Evolutionary conservation across 2,888 invertebrate species (phyloP), one percentile per base, ranked within the genome.

Genomic region (Orthosia cruda): DNA sequence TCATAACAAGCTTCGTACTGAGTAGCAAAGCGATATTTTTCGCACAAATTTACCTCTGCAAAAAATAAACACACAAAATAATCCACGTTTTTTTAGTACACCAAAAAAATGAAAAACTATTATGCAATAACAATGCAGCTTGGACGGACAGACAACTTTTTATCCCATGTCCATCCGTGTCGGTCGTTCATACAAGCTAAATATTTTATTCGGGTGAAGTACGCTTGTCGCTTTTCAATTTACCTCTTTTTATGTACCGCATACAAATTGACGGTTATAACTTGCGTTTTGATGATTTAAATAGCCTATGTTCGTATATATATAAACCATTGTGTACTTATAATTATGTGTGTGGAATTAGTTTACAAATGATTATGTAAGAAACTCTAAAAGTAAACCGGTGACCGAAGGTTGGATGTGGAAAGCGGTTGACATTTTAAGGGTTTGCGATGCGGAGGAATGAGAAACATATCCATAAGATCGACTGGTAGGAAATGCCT

Each of bases 151-250:
- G 26, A 80, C 70, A 69, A 61, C 63, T 32, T 58, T 20, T 63
- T 65, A 63, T 80, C 59, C 59, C 47, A 1, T 40, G 40, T 40
- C 40, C 40, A 9, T 40, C 20, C n/a, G 77, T 69, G 77, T 69
- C 68, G 32, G 54, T 32, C 62, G 58, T 45, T 66, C 66, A 63
- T 66, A 66, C 68, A 20, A 59, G 65, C 72, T 77, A 63, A 77
- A 81, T 81, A 77, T 81, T 66, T 81, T 58, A 81, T 63, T 62
- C 54, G 50, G 55, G 15, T 71, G 63, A 66, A 50, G 63, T 75
- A 47, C 32, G 80, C 45, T 55, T 26, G 76, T 67, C 76, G 71
- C 50, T 71, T 80, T 80, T 80, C 80, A 80, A 71, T 80, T 58
- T 50, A 45, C 15, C 23, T 54, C 40, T 63, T 67, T 80, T 80